phyloP scores from a whole-genome alignment of 2,797 vertebrate genomes.

The Poliocrania exsul region DNA sequence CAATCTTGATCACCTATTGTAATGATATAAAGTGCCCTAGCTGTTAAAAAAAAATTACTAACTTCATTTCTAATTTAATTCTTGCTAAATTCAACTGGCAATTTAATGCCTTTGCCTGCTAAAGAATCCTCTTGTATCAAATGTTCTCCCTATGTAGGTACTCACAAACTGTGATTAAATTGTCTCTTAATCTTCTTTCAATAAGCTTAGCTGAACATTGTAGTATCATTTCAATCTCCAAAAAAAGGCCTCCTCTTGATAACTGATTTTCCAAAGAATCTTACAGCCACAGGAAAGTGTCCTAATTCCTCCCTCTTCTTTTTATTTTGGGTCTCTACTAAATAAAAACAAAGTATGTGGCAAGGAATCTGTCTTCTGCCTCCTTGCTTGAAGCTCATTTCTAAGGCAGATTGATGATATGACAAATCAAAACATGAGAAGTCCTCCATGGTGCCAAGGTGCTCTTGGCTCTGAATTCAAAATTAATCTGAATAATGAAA shows the following conservation, averaged over 20 bases:
- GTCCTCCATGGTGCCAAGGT: not conserved
- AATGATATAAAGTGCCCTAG: not conserved
- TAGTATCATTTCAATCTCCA: not conserved
- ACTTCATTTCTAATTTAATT: not conserved
- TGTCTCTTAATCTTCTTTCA: slow-evolving; percentile 24
- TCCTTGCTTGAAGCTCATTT: not conserved
- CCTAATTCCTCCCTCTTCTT: not conserved
- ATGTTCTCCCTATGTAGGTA: not conserved
- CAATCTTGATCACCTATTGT: not conserved
- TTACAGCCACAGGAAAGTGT: not conserved
- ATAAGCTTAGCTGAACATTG: not conserved
- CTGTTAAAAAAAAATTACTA: not conserved
- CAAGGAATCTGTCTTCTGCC: not conserved
- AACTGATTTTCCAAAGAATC: not conserved
- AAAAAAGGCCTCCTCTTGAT: not conserved
- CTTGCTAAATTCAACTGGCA: not conserved
- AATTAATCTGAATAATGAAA: not conserved
- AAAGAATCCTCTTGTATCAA: slow-evolving; percentile 14
- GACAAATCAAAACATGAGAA: slow-evolving; percentile 8
- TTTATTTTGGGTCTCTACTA: not conserved
- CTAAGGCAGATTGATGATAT: not conserved
- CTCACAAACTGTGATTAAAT: slow-evolving; percentile 31
- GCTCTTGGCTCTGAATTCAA: not conserved
- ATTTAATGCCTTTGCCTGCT: not conserved
- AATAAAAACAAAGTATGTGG: not conserved